Evolutionary conservation across 1,140 invertebrate genomes (phyloP), one percentile per base, ranked within the genome.

Genomic region (Drosophila nasuta): DNA sequence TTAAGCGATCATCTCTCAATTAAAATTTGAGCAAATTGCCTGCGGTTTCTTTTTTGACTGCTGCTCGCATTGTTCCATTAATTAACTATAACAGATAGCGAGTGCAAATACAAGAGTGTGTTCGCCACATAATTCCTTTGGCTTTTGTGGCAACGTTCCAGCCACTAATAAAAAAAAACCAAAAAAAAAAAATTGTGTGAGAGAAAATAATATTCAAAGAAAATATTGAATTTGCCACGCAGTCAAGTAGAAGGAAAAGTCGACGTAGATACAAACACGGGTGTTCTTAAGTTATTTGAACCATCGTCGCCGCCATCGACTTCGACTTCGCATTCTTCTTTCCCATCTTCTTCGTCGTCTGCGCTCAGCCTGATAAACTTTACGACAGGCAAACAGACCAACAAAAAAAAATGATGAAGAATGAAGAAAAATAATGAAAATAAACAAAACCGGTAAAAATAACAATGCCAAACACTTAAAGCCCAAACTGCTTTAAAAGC

Each of bases 1-100:
- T 87, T 82, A 82, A 82, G 83, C 80, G 63, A 77, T 75, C 68
- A 82, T 62, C 66, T 57, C 57, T 75, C 68, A 70, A 75, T 62
- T 63, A 20, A 73, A 82, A 76, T 82, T 82, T 60, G n/a, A 57
- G 33, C 60, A 77, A 78, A 78, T 78, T 38, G 52, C 54, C 68
- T 57, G 71, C 48, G 71, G 62, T 62, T 43, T 70, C 30, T 52
- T 57, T 67, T 33, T 33, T 33, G 8, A 4, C 20, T 30, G 45
- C 41, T 30, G n/a, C 41, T 11, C 58, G 20, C 48, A 65, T 48
- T 67, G 15, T 67, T 51, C 46, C 41, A 74, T 60, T 74, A 68
- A 74, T 74, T 74, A 68, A 68, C 71, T 20, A 20, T 35, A 30
- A 68, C 71, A 73, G 38, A 51, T 59, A 58, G 2, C 33, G 35